Evolutionary conservation across 2,797 vertebrate genomes (phyloP).

Genomic region (Gymnodraco acuticeps): DNA sequence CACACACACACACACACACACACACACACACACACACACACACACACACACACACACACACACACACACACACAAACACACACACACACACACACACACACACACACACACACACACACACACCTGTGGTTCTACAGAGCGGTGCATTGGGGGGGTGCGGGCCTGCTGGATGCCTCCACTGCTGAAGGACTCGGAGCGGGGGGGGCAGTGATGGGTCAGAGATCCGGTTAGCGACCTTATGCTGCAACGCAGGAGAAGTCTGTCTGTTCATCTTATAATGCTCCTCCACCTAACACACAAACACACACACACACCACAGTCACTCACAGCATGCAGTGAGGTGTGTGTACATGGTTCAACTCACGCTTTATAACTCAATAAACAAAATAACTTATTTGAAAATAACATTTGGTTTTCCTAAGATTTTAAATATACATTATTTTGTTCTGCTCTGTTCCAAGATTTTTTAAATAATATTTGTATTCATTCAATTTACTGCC

Average conservation of each 20-base stretch:
- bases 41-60: background rate
- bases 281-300: slow-evolving; percentile 89
- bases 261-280: slow-evolving; percentile 91
- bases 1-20: background rate
- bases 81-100: too few relatives aligned
- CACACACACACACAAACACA: too few relatives aligned
- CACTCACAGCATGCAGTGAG: slow-evolving; percentile 28
- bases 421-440: background rate
- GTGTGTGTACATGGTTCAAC: background rate
- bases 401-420: background rate
- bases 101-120: slow-evolving; percentile 17
- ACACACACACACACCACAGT: slow-evolving; percentile 50
- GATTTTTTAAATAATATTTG: too few relatives aligned
- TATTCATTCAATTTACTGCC: background rate
- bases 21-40: slow-evolving; percentile 78
- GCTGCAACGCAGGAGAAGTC: slow-evolving; percentile 94
- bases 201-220: slow-evolving; percentile 96
- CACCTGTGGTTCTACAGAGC: slow-evolving; percentile 95
- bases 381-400: background rate
- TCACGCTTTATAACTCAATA: background rate
- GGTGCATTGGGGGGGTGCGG: slow-evolving; percentile 95
- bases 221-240: slow-evolving; percentile 97
- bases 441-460: too few relatives aligned
- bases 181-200: slow-evolving; percentile 97
- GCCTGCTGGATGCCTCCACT: slow-evolving; percentile 94